Evolutionary conservation across 2,113 vertebrate species (phyloP), one percentile per base, ranked within the genome.

Genomic region (Rynchops niger): DNA sequence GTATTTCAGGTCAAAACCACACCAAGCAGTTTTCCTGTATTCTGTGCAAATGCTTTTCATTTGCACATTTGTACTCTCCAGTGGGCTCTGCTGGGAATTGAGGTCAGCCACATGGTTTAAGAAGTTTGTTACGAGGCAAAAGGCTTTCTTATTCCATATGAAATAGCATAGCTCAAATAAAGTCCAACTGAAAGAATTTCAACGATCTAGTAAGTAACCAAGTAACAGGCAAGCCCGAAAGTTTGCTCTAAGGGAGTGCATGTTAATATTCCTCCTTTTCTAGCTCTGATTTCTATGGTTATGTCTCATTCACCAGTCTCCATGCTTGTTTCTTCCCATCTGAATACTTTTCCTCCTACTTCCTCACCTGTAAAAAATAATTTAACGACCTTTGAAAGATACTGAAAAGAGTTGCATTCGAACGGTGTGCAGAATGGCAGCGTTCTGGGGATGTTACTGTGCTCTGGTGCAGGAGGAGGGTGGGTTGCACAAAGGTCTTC

Each of bases 41-140:
- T 87, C 56, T 58, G 65, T 71, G 50, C 36, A 96, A 93, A 76
- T 32, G 78, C 59, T 94, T 86, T 93, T 91, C 71, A 86, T 88
- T 92, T 61, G 20, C 20, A 65, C 63, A 61, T 90, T 88, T 82
- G 56, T 82, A 52, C 66, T 93, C 74, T 89, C 49, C 61, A 80
- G 73, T 3, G 0, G 65, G 29, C 22, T 80, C 53, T 77, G 81
- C 47, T 62, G 84, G 66, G 81, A 95, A 62, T 27, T 66, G 86
- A 89, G 77, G 84, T 91, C 86, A 91, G n/a, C 65, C 81, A 83
- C 58, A 14, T 77, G 76, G 55, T 81, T 73, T 77, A 53, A 92
- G 69, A 79, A 91, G 29, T 87, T 78, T 63, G 34, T 87, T 80
- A 87, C n/a, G 66, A 77, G 43, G 66, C 87, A 90, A 65, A 95